phyloP scores from a whole-genome alignment of 2,797 vertebrate species.

The Naso thynnoides region DNA sequence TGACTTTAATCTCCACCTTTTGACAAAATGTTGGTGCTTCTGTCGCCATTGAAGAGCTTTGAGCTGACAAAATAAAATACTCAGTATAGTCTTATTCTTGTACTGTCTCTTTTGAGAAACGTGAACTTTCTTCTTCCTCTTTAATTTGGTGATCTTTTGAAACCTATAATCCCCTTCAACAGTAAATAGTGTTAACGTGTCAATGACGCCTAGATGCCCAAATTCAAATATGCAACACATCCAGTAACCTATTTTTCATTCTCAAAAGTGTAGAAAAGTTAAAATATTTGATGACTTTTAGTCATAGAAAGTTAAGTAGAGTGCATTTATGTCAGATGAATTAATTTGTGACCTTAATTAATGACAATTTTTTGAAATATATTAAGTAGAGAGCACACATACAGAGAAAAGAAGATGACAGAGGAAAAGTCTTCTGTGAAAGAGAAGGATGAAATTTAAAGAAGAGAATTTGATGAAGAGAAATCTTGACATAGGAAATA shows the following conservation, averaged over 20 bases:
- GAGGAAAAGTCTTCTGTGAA: background rate
- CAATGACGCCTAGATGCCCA: background rate
- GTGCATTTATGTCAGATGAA: background rate
- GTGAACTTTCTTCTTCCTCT: conserved; percentile 10
- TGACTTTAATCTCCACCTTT: background rate
- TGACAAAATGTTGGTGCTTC: too few relatives aligned
- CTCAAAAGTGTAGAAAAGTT: background rate
- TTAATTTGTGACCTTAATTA: background rate
- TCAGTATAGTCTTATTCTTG: background rate
- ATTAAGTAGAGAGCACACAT: background rate
- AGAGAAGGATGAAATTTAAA: background rate
- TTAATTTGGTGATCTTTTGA: background rate
- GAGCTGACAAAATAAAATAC: background rate
- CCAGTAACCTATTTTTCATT: conserved; percentile 18
- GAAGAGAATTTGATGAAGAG: background rate
- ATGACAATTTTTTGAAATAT: background rate
- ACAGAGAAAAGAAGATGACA: background rate
- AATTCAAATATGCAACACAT: conserved; percentile 17
- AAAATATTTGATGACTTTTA: background rate
- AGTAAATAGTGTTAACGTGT: background rate
- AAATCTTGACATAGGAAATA: background rate
- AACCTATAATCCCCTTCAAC: background rate
- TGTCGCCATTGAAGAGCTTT: background rate
- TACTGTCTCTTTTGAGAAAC: background rate
- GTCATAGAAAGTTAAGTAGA: background rate